These are phyloP conservation scores for Sterrhoptilus dennistouni DNA, from an alignment of 2,113 vertebrate species.

Conservation along the genomic window DNA sequence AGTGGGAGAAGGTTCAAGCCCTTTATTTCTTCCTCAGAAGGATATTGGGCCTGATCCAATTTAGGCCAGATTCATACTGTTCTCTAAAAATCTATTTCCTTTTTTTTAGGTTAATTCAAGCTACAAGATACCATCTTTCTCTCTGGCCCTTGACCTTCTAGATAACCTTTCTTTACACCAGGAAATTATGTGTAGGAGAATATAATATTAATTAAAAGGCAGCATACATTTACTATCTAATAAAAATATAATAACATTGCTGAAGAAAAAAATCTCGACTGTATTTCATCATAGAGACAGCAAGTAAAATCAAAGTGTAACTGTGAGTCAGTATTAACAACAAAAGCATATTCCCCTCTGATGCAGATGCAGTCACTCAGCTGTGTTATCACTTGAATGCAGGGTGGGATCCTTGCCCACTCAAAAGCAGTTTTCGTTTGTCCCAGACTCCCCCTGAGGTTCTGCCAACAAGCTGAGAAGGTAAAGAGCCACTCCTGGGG, in stretches of 20 bases:
- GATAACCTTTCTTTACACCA: neutral
- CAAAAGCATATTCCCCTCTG: neutral
- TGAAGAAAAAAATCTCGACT: neutral
- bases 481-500: neutral
- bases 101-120: slow-evolving; percentile 15
- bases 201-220: neutral
- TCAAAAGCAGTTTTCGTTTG: fast-evolving
- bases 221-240: neutral
- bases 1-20: slow-evolving; percentile 50
- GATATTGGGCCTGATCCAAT: slow-evolving; percentile 18
- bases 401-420: neutral
- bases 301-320: neutral
- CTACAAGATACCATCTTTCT: neutral
- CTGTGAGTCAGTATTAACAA: neutral
- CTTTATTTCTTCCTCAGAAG: slow-evolving; percentile 45
- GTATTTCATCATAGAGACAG: neutral
- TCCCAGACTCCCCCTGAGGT: neutral
- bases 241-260: neutral
- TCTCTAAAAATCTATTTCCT: slow-evolving; percentile 22
- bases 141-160: neutral
- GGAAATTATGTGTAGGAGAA: neutral
- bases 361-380: neutral
- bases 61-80: slow-evolving; percentile 19
- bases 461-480: neutral
- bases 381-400: neutral